Base-by-base conservation (phyloP, 2,113 vertebrate genomes). In the Trinectes maculatus region DNA sequence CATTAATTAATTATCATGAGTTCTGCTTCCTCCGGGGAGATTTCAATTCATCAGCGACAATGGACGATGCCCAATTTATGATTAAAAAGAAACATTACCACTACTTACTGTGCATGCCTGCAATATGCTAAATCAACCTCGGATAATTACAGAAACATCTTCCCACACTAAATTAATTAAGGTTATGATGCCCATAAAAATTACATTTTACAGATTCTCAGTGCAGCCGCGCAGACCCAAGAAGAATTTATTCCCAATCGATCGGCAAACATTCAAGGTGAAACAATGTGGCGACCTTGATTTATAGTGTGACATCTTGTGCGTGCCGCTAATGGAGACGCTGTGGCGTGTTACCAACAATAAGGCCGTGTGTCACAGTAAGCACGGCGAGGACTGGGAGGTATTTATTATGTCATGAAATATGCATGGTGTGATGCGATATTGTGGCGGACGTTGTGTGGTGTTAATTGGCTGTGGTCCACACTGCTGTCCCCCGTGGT, bases 201-300 rank as follows among this genome's bases (percentile, higher is more conserved):
- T 52, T 79, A 12, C 0, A 77, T 74, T 79, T 54, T 60, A 51
- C 49, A 51, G 49, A 25, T 49, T 54, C 47, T 34, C 0, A 6
- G 29, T 52, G 19, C 24, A 25, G 61, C 75, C 70, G 36, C 21
- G 10, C 53, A 43, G 15, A 37, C 57, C 56, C 51, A 19, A 58
- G 34, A 21, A 48, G 43, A 74, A 67, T 61, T 67, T 6, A 56
- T 81, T 72, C 80, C 36, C 31, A 43, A 89, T 86, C 13, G 1
- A 89, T 85, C 56, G 8, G 31, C 33, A 62, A n/a, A 29, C 68
- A 48, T 71, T 71, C 78, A 84, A 85, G 80, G 76, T 87, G 82
- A 86, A 87, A 77, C 82, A 84, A 65, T 79, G 73, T 64, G 74
- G 44, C 59, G 53, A 43, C 29, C 19, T 56, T 75, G 78, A 87